These are phyloP conservation scores for Volucella inflata DNA, from an alignment of 2,888 invertebrate species.

Conservation along the genomic window DNA sequence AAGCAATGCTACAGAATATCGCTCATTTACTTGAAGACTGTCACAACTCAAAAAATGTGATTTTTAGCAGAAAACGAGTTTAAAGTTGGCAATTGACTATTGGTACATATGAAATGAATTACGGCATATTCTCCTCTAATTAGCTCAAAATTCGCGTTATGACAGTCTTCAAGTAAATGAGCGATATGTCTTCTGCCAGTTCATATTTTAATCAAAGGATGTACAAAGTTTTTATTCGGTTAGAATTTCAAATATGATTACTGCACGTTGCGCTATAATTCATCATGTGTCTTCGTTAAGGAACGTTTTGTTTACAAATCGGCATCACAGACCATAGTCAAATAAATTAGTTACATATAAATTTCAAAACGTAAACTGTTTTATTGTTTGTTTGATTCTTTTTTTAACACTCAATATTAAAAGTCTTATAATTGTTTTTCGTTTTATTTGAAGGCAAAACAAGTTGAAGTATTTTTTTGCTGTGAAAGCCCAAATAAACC, in stretches of 20 bases:
- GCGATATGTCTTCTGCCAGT: no score
- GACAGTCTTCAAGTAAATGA: no score
- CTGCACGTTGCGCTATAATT: conserved; percentile 41
- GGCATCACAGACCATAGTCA: neutral
- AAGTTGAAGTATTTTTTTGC: conserved; percentile 67
- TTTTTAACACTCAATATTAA: conserved; percentile 18
- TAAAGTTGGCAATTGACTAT: no score
- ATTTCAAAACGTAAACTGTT: neutral
- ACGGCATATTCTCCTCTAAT: no score
- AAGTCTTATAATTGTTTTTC: conserved; percentile 75
- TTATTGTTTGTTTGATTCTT: neutral
- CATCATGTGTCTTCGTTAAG: conserved; percentile 1
- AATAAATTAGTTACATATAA: neutral
- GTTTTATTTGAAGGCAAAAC: conserved; percentile 69
- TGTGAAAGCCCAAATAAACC: conserved; percentile 51
- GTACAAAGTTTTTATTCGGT: neutral
- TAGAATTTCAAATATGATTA: conserved; percentile 1
- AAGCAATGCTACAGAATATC: no score
- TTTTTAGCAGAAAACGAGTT: no score
- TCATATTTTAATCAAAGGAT: neutral
- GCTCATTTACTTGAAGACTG: no score
- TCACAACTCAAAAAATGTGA: no score
- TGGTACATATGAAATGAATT: no score
- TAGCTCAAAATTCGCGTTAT: no score
- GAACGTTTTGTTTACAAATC: neutral